A percentile compares a stretch with the other conserved stretches of the same genome.
These are phyloP conservation scores for Ornithoptera priamus DNA, from an alignment of 2,888 invertebrate species.

Conservation along the genomic window DNA sequence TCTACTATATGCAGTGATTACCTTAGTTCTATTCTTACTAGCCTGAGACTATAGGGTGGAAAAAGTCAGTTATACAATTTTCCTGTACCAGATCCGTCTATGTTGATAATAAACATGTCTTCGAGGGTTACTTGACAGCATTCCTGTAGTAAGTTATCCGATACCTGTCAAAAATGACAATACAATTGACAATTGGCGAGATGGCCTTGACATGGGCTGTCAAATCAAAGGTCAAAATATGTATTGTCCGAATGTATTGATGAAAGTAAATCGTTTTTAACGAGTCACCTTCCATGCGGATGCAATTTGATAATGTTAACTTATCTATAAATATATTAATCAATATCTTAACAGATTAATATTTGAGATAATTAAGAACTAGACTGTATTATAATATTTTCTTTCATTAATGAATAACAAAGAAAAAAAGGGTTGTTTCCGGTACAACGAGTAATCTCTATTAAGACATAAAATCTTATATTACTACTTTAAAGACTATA, in stretches of 20 bases:
- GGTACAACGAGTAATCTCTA: no score
- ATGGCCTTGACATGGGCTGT: conserved; percentile 53
- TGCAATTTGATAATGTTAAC: not conserved
- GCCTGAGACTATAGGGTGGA: no score
- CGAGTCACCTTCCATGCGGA: conserved; percentile 1
- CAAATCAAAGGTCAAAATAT: conserved; percentile 36
- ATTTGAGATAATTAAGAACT: not conserved
- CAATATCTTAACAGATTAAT: not conserved
- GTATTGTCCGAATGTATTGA: conserved; percentile 11
- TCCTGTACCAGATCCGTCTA: not conserved
- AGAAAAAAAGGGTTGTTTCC: no score
- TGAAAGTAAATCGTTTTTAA: conserved; percentile 1
- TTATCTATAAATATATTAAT: not conserved
- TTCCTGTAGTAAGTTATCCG: conserved; percentile 37
- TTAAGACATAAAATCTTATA: no score
- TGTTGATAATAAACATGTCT: not conserved
- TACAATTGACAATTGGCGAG: conserved; percentile 41
- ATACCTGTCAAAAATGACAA: conserved; percentile 62
- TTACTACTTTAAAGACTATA: no score
- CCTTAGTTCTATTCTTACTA: no score
- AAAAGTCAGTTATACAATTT: no score
- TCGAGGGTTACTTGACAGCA: conserved; percentile 24
- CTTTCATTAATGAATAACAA: no score
- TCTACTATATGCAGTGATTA: no score
- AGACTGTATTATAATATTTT: no score